phyloP scores from a whole-genome alignment of 2,113 vertebrate genomes.

The Labeo rohita region DNA sequence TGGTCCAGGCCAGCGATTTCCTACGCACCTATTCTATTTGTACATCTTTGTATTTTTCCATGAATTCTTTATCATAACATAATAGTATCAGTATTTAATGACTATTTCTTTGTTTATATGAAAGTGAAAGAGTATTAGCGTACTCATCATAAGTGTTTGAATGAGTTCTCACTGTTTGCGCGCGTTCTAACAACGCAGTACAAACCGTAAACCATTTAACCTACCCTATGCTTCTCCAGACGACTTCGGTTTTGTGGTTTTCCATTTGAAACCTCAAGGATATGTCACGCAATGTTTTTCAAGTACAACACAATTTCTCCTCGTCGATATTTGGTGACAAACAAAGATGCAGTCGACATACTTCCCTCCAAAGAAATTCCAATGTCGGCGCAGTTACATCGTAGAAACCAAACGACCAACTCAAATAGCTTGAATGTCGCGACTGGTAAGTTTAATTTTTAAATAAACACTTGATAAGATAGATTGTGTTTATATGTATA shows the following conservation, averaged over 20 bases:
- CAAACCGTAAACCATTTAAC: background rate
- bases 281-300: background rate
- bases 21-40: background rate
- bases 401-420: no score
- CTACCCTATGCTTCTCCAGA: background rate
- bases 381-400: background rate
- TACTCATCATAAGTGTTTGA: no score
- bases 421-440: no score
- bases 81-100: background rate
- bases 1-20: background rate
- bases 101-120: background rate
- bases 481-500: no score
- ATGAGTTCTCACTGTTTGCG: background rate
- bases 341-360: background rate
- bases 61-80: background rate
- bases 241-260: background rate
- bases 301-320: background rate
- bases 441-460: no score
- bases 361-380: background rate
- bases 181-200: background rate
- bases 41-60: background rate
- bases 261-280: background rate
- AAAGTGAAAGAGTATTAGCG: background rate
- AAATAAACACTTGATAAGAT: no score
- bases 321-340: background rate